A percentile compares a stretch with the other conserved stretches of the same genome.
Evolutionary conservation across 2,113 vertebrate genomes (phyloP).

Genomic region (Menura novaehollandiae): DNA sequence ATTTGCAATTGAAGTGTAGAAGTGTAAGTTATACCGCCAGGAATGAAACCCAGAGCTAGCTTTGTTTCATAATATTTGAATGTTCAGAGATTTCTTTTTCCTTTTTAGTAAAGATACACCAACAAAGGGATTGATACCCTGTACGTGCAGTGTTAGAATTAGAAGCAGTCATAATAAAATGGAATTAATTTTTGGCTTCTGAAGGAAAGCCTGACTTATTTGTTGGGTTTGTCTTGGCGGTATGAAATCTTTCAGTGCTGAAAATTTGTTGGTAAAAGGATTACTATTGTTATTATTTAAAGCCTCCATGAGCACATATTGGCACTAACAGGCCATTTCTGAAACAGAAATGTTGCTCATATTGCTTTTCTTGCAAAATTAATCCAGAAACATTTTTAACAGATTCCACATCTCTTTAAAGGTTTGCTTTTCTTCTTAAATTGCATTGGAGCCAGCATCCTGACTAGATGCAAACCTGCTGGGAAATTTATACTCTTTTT

Average conservation of each 20-base stretch:
- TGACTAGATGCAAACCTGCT: background rate
- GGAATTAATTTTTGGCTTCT: background rate
- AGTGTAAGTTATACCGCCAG: background rate
- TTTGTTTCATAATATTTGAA: background rate
- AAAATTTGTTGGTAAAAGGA: background rate
- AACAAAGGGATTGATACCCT: background rate
- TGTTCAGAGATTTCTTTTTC: background rate
- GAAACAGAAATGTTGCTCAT: background rate
- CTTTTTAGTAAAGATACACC: background rate
- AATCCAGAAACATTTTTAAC: background rate
- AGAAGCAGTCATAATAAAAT: conserved; percentile 10
- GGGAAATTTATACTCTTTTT: background rate
- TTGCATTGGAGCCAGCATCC: background rate
- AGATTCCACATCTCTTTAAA: background rate
- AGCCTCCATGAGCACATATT: background rate
- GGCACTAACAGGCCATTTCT: background rate
- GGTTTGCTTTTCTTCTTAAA: background rate
- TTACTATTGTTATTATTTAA: background rate
- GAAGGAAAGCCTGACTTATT: background rate
- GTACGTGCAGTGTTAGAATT: background rate
- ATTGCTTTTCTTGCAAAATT: conserved; percentile 29
- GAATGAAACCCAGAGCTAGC: background rate
- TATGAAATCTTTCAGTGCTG: background rate
- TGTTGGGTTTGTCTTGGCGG: background rate
- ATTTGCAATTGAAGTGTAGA: conserved; percentile 15